Evolutionary conservation across 2,113 vertebrate genomes (phyloP).

Genomic region (Ammodytes dubius): DNA sequence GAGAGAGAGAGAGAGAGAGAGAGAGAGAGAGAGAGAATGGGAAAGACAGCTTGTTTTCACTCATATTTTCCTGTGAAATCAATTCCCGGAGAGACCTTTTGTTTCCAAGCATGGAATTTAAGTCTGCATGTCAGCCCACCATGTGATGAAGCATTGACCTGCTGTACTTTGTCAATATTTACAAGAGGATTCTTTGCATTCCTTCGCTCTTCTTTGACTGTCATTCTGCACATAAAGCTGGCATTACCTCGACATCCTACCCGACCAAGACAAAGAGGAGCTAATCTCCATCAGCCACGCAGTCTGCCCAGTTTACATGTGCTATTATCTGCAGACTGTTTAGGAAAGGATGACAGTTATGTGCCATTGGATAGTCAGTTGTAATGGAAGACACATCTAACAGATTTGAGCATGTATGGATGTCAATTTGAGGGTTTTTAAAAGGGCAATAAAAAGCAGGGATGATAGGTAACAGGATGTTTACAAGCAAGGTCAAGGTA

Average conservation of each 20-base stretch:
- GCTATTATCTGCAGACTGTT: conserved; percentile 46
- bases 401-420: conserved; percentile 31
- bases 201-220: conserved; percentile 50
- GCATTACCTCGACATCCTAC: conserved; percentile 37
- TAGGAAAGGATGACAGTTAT: conserved; percentile 40
- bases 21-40: background rate
- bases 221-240: conserved; percentile 42
- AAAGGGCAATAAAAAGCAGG: conserved; percentile 52
- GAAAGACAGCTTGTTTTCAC: background rate
- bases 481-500: conserved; percentile 42
- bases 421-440: conserved; percentile 49
- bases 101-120: background rate
- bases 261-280: conserved; percentile 24
- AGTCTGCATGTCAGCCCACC: background rate
- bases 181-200: conserved; percentile 75
- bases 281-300: conserved; percentile 11
- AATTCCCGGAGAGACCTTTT: background rate
- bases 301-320: conserved; percentile 21
- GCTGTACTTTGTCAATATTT: conserved; percentile 56
- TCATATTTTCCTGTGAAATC: background rate
- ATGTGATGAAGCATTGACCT: conserved; percentile 40
- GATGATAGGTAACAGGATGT: conserved; percentile 32
- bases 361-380: conserved; percentile 20
- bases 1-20: no score
- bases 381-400: conserved; percentile 9